phyloP scores from a whole-genome alignment of 2,888 invertebrate species.

The Barypeithes pellucidus region DNA sequence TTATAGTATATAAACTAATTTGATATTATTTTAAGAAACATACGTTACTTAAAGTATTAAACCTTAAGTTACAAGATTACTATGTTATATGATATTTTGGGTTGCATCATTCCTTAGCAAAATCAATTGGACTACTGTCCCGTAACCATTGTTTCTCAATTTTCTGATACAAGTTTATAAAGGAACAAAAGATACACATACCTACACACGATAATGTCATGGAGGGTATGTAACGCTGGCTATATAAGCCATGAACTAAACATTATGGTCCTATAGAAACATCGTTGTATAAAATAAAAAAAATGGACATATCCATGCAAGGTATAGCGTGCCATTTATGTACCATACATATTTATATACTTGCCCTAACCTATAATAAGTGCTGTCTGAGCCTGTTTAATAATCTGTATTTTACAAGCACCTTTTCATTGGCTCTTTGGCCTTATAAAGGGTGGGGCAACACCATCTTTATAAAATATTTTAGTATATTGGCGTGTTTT shows the following conservation, averaged over 20 bases:
- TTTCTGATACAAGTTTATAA: not conserved
- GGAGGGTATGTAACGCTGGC: not conserved
- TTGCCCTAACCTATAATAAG: slow-evolving; percentile 71
- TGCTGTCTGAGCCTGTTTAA: slow-evolving; percentile 68
- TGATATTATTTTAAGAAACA: no score
- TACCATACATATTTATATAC: slow-evolving; percentile 71
- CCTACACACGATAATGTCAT: slow-evolving; percentile 4
- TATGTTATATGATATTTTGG: no score
- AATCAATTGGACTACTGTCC: no score
- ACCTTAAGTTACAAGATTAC: no score
- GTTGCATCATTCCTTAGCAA: no score
- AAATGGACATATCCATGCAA: slow-evolving; percentile 45
- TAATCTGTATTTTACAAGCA: slow-evolving; percentile 67
- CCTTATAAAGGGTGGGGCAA: slow-evolving; percentile 38
- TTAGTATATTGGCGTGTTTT: slow-evolving; percentile 33
- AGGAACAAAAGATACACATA: slow-evolving; percentile 8
- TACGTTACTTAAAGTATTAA: no score
- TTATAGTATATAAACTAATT: no score
- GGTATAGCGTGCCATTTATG: slow-evolving; percentile 68
- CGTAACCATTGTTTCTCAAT: no score
- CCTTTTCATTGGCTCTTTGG: slow-evolving; percentile 65
- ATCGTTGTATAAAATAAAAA: slow-evolving; percentile 35
- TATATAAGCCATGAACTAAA: slow-evolving; percentile 4
- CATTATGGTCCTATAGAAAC: slow-evolving; percentile 19
- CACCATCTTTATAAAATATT: slow-evolving; percentile 48